Evolutionary conservation across 2,113 vertebrate species (phyloP).

Genomic region (Syrrhaptes paradoxus): DNA sequence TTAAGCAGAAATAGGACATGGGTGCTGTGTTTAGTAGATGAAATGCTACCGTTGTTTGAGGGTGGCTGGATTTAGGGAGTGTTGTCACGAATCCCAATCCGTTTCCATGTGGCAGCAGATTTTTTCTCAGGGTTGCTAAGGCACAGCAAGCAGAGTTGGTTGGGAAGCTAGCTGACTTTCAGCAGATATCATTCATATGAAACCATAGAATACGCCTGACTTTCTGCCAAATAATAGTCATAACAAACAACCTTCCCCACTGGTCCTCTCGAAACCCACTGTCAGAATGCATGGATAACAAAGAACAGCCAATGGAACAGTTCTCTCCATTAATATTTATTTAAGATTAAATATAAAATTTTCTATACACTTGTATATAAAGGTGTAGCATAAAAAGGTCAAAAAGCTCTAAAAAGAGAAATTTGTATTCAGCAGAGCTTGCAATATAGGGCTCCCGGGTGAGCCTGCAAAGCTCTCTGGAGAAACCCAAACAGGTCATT

Average conservation of each 20-base stretch:
- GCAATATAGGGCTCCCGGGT: not conserved
- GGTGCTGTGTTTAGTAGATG: not conserved
- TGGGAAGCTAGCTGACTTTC: slow-evolving; percentile 47
- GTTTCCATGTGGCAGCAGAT: slow-evolving; percentile 63
- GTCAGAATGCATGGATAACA: not conserved
- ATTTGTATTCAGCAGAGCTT: not conserved
- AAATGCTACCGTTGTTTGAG: not conserved
- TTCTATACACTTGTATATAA: not conserved
- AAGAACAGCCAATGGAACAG: not conserved
- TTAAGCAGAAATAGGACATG: not conserved
- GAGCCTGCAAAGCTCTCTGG: not conserved
- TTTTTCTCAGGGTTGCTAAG: slow-evolving; percentile 56
- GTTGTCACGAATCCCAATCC: slow-evolving; percentile 47
- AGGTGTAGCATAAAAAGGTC: not conserved
- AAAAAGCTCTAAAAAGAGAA: not conserved
- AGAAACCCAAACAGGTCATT: not conserved
- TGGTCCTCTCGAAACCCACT: not conserved
- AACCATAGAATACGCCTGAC: not conserved
- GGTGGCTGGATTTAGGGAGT: not conserved
- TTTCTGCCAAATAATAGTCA: slow-evolving; percentile 22
- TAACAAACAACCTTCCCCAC: slow-evolving; percentile 3
- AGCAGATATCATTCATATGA: not conserved
- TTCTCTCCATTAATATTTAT: not conserved
- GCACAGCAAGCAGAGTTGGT: slow-evolving; percentile 54
- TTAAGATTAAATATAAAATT: not conserved